Evolutionary conservation across 2,797 vertebrate species (phyloP), one percentile per base, ranked within the genome.

Genomic region (Adelosebastes latens): DNA sequence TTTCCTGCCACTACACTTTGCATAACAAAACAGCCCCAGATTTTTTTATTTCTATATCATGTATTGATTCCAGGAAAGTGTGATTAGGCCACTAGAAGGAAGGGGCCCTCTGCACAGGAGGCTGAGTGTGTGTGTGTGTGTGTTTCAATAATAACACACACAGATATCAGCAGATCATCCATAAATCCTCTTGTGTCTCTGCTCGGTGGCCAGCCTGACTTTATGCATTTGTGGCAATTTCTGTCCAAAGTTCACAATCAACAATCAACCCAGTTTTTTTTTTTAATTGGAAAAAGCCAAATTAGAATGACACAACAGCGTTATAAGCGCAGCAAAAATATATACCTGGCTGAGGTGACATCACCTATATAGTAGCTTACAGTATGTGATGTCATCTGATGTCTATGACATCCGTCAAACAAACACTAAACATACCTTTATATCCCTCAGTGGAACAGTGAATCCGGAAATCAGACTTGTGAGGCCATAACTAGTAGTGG

Each of bases 11-110:
- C 11, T 29, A 6, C 4, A 18, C 49, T 2, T 32, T 56, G 39
- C 75, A 20, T 12, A 46, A 16, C 39, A 39, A 36, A 68, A 60
- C 16, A 29, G 60, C 2, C 27, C 55, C 24, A 31, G 16, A 67
- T 75, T 75, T 62, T 46, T 20, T 64, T n/a, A 9, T 79, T 70
- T 83, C 46, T 18, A 67, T 77, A 58, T 69, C 24, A 31, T 72
- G 20, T 62, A 81, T 70, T 72, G 74, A 80, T 85, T 66, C 8
- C n/a, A 36, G 39, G 13, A 22, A 64, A 55, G 60, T 56, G 27
- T 72, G 72, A 77, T 67, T 69, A 32, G 29, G 42, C 16, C 42
- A 60, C 5, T 22, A 29, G 11, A 52, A 66, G 34, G 25, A 42
- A 42, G 39, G 46, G 66, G 10, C 13, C 29, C n/a, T 34, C n/a